Conservation (phyloP, 1,140 invertebrate species). For the Caenorhabditis tropicalis region DNA sequence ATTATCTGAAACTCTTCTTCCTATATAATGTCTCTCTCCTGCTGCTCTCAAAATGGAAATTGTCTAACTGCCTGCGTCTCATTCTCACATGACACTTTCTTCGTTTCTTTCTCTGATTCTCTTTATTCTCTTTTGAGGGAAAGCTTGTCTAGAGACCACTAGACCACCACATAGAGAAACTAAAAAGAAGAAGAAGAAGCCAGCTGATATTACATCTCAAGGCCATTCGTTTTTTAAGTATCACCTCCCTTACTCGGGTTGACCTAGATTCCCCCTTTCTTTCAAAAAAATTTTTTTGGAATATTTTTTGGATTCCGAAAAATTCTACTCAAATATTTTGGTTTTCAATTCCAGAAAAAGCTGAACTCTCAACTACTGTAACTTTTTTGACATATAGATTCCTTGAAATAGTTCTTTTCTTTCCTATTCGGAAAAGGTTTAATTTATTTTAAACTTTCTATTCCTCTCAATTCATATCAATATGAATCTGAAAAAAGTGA, state of each 20-base stretch:
- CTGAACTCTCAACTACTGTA: too few species aligned
- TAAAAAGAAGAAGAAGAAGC: background rate
- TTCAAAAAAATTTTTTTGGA: background rate
- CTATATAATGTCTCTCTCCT: background rate
- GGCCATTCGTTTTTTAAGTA: background rate
- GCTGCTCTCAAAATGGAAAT: constrained; percentile 30
- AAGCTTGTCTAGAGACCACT: constrained; percentile 28
- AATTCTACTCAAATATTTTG: too few species aligned
- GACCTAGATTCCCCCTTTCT: background rate
- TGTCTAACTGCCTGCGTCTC: background rate
- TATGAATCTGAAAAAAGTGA: too few species aligned
- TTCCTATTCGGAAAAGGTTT: too few species aligned
- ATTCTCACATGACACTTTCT: constrained; percentile 21
- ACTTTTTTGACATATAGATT: too few species aligned
- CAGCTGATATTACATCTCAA: constrained; percentile 34
- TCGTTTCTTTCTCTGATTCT: constrained; percentile 6
- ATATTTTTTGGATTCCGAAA: too few species aligned
- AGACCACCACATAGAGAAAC: background rate
- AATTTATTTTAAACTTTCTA: too few species aligned
- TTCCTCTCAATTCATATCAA: too few species aligned
- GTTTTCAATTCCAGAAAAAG: too few species aligned
- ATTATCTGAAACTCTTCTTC: background rate
- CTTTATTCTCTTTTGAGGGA: background rate
- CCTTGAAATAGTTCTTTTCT: too few species aligned
- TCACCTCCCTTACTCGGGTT: too few species aligned